Evolutionary conservation across 2,113 vertebrate genomes (phyloP).

Genomic region (Stigmatopora nigra): DNA sequence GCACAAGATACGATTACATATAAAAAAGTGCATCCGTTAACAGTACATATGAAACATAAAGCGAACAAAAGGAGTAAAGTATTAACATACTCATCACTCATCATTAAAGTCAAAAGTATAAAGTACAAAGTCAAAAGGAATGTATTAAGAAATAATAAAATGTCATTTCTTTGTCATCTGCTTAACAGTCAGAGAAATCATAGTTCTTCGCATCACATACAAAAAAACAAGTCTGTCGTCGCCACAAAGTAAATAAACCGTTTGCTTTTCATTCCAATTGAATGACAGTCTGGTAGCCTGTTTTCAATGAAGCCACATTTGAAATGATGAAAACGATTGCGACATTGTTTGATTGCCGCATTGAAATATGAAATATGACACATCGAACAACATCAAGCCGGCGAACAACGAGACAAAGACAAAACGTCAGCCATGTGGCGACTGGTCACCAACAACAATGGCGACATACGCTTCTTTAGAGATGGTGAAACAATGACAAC

Average conservation of each 20-base stretch:
- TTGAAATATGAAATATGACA: slow-evolving; percentile 72
- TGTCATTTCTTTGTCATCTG: too few species aligned
- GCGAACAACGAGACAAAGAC: slow-evolving; percentile 27
- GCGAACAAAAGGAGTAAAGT: too few species aligned
- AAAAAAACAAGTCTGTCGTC: slow-evolving; percentile 34
- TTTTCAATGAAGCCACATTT: slow-evolving; percentile 44
- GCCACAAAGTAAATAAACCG: slow-evolving; percentile 60
- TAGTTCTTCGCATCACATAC: slow-evolving; percentile 15
- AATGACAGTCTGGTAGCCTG: slow-evolving; percentile 70
- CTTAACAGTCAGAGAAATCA: slow-evolving; percentile 2
- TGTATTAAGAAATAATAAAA: too few species aligned
- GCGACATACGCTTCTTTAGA: slow-evolving; percentile 26
- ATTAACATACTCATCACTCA: too few species aligned
- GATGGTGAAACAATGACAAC: slow-evolving; percentile 10
- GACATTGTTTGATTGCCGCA: slow-evolving; percentile 75
- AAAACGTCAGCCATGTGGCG: slow-evolving; percentile 49
- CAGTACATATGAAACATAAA: too few species aligned
- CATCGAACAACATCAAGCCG: slow-evolving; percentile 61
- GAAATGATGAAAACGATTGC: slow-evolving; percentile 34
- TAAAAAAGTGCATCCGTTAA: too few species aligned
- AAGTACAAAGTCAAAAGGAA: too few species aligned
- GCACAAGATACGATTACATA: too few species aligned
- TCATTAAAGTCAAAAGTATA: too few species aligned
- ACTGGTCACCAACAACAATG: slow-evolving; percentile 25
- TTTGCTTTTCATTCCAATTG: slow-evolving; percentile 85